These are phyloP conservation scores for Drosophila truncata DNA, from an alignment of 1,140 invertebrate genomes.

Conservation along the genomic window DNA sequence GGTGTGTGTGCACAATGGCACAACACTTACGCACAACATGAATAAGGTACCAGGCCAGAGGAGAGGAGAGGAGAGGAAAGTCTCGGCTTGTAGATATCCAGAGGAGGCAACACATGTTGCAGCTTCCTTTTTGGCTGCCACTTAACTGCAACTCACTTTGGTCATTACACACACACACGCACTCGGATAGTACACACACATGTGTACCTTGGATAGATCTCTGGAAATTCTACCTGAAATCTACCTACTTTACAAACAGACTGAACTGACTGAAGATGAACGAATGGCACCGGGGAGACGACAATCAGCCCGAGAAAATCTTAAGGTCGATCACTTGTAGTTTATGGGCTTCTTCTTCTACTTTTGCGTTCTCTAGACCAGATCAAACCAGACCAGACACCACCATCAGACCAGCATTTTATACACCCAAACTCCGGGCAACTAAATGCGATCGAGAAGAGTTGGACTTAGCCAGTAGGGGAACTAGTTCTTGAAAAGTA, in stretches of 20 bases:
- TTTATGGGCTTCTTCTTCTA: slow-evolving; percentile 73
- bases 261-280: slow-evolving; percentile 9
- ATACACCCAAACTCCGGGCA: not conserved
- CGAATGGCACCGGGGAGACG: slow-evolving; percentile 11
- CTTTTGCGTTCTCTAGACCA: slow-evolving; percentile 26
- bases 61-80: not conserved
- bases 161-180: slow-evolving; percentile 44
- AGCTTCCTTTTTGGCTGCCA: slow-evolving; percentile 80
- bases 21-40: slow-evolving; percentile 67
- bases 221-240: slow-evolving; percentile 65
- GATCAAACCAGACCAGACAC: slow-evolving; percentile 41
- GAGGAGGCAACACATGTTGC: slow-evolving; percentile 66
- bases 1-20: slow-evolving; percentile 72
- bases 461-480: not conserved
- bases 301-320: slow-evolving; percentile 74
- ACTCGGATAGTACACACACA: not conserved
- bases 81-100: not conserved
- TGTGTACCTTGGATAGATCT: slow-evolving; percentile 2
- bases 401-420: slow-evolving; percentile 8
- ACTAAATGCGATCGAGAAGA: slow-evolving; percentile 18
- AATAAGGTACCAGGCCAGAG: slow-evolving; percentile 5
- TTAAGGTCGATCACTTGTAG: slow-evolving; percentile 83
- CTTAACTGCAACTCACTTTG: slow-evolving; percentile 80
- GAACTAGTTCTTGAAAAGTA: slow-evolving; percentile 17
- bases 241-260: slow-evolving; percentile 63